Evolutionary conservation across 2,797 vertebrate genomes (phyloP).

Genomic region (Nasua narica): DNA sequence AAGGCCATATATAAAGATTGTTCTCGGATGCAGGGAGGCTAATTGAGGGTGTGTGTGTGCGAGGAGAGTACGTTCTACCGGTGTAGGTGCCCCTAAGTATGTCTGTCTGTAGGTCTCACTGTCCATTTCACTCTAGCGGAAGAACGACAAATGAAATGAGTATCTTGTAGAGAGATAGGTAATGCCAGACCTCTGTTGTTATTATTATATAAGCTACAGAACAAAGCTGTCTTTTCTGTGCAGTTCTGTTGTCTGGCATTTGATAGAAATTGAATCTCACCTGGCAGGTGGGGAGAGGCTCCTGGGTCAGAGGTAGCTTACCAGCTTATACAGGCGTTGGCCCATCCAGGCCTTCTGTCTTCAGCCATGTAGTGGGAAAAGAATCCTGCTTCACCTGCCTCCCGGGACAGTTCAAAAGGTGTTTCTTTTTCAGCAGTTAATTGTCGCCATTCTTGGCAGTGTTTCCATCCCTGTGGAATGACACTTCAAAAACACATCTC

Average conservation of each 20-base stretch:
- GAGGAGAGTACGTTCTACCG: no score
- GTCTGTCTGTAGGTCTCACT: neutral
- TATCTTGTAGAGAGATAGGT: neutral
- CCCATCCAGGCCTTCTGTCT: neutral
- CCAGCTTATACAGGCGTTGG: neutral
- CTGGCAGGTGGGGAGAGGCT: neutral
- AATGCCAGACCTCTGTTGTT: neutral
- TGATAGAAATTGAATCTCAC: neutral
- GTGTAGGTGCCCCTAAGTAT: neutral
- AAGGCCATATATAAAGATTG: neutral
- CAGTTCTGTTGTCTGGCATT: neutral
- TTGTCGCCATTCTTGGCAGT: neutral
- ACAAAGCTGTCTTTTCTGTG: neutral
- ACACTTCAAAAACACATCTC: neutral
- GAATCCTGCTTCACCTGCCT: neutral
- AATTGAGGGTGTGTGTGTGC: neutral
- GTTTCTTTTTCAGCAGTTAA: neutral
- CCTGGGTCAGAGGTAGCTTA: neutral
- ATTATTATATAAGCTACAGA: neutral
- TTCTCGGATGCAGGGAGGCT: neutral
- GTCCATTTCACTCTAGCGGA: neutral
- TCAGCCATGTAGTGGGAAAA: neutral
- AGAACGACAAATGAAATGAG: neutral
- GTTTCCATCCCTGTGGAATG: constrained; percentile 1
- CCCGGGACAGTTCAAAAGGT: neutral